phyloP scores from a whole-genome alignment of 2,797 vertebrate species.

The Falco berigora region DNA sequence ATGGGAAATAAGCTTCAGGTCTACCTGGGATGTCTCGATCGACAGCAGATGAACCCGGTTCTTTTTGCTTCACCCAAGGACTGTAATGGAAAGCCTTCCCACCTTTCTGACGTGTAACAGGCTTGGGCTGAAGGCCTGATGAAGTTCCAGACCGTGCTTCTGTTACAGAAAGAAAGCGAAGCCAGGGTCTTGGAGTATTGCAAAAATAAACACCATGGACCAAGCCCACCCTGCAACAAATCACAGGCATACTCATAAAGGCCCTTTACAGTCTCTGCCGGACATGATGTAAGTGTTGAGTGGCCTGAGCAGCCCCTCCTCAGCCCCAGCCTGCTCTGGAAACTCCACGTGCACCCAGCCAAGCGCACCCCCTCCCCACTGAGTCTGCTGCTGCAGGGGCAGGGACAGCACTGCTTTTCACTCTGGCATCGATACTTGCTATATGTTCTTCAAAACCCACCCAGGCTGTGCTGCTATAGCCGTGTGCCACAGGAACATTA shows the following conservation, averaged over 20 bases:
- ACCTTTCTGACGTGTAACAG: neutral
- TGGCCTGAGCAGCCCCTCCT: neutral
- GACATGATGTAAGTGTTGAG: constrained; percentile 6
- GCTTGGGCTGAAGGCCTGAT: neutral
- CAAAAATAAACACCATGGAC: neutral
- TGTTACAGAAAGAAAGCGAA: neutral
- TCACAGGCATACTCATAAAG: neutral
- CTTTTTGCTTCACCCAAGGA: neutral
- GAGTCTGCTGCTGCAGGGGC: neutral
- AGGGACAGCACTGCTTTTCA: neutral
- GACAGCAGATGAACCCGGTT: neutral
- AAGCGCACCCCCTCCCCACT: neutral
- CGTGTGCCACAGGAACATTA: neutral
- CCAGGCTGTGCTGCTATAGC: neutral
- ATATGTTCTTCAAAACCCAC: neutral
- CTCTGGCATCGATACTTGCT: neutral
- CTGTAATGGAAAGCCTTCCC: neutral
- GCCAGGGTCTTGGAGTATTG: neutral
- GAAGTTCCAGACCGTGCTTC: neutral
- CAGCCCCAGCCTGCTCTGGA: neutral
- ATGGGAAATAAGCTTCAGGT: neutral
- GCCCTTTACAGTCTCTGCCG: neutral
- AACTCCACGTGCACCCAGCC: neutral
- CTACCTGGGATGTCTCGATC: neutral
- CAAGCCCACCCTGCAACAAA: constrained; percentile 22